Evolutionary conservation across 2,888 invertebrate genomes (phyloP).

Genomic region (Drosophila acutilabella): DNA sequence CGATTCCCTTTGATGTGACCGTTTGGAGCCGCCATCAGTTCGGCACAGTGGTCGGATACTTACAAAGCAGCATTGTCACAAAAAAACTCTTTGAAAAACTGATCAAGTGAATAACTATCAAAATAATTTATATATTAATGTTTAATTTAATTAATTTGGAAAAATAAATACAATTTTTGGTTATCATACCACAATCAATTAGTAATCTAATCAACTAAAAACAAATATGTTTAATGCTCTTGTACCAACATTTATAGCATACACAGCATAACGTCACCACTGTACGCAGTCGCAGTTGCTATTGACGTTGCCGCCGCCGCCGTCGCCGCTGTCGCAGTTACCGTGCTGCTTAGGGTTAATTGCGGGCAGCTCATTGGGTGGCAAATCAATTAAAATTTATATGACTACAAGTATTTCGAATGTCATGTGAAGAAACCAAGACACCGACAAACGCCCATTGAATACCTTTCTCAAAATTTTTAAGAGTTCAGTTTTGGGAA

Average conservation of each 20-base stretch:
- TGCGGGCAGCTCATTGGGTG: constrained; percentile 78
- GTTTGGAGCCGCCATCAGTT: constrained; percentile 22
- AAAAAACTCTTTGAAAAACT: too few species aligned
- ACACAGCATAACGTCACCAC: neutral
- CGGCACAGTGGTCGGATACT: neutral
- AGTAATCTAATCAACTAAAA: too few species aligned
- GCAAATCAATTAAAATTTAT: constrained; percentile 72
- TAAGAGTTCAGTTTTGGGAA: neutral
- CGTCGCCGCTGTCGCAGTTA: constrained; percentile 10
- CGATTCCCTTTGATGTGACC: constrained; percentile 71
- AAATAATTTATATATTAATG: too few species aligned
- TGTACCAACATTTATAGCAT: too few species aligned
- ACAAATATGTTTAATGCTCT: too few species aligned
- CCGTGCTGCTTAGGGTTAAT: constrained; percentile 68
- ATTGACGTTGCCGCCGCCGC: neutral
- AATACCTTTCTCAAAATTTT: constrained; percentile 47
- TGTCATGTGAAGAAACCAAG: constrained; percentile 23
- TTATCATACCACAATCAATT: too few species aligned
- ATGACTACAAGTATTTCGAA: constrained; percentile 38
- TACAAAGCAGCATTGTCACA: neutral
- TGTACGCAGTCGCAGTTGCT: constrained; percentile 4
- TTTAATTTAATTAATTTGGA: too few species aligned
- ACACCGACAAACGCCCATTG: neutral
- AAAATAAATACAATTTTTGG: too few species aligned
- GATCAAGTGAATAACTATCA: too few species aligned